Conservation (phyloP, 2,113 vertebrate species). For the Alaudala cheleensis region DNA sequence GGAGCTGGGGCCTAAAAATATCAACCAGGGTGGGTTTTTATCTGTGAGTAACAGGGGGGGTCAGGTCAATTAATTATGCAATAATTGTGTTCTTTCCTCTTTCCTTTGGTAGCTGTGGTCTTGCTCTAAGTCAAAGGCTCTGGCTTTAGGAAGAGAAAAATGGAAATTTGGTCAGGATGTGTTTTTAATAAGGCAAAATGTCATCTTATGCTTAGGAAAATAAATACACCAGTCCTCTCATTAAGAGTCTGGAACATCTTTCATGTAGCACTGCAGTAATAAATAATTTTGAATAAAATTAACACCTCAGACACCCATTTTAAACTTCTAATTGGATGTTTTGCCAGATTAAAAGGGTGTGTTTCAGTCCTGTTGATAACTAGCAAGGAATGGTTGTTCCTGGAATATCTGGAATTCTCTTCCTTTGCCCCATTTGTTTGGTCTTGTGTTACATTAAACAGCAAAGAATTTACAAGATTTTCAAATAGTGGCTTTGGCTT, state of each 20-base stretch:
- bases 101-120: background rate
- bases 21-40: background rate
- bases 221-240: background rate
- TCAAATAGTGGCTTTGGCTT: background rate
- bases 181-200: background rate
- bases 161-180: background rate
- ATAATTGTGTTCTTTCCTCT: background rate
- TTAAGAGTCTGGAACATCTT: background rate
- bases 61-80: background rate
- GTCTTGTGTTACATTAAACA: background rate
- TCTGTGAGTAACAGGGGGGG: background rate
- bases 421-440: background rate
- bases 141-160: background rate
- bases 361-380: background rate
- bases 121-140: background rate
- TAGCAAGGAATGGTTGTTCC: background rate
- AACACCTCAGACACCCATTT: background rate
- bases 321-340: background rate
- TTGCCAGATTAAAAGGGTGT: background rate
- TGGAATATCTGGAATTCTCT: background rate
- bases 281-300: background rate
- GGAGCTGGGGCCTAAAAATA: background rate
- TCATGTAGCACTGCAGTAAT: rapidly evolving
- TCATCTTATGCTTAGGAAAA: background rate
- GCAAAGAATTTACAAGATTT: background rate